Percentiles rank a stretch among this genome's conserved stretches.
These are phyloP conservation scores for Maniola jurtina DNA, from an alignment of 1,140 invertebrate species.

Conservation along the genomic window DNA sequence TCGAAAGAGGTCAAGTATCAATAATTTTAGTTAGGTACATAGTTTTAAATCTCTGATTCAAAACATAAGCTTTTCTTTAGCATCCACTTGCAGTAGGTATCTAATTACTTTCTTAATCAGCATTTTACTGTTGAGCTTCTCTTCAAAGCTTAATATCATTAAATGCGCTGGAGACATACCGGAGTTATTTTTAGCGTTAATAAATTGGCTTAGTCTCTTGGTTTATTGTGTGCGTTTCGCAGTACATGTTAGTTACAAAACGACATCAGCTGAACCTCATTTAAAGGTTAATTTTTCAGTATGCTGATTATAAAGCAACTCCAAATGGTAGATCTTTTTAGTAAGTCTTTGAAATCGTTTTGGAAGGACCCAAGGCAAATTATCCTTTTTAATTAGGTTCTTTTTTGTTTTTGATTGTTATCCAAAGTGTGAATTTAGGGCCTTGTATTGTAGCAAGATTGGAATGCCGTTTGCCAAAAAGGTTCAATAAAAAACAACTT, in stretches of 20 bases:
- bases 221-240: slow-evolving; percentile 69
- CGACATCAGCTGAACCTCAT: slow-evolving; percentile 21
- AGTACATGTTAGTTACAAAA: slow-evolving; percentile 45
- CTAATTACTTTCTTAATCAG: slow-evolving; percentile 23
- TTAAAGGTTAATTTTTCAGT: slow-evolving; percentile 10
- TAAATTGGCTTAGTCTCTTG: slow-evolving; percentile 75
- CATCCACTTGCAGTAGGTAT: not conserved
- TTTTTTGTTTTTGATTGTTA: slow-evolving; percentile 1
- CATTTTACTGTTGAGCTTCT: slow-evolving; percentile 62
- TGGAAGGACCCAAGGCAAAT: not conserved
- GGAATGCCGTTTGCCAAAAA: slow-evolving; percentile 61
- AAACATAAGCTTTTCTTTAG: not conserved
- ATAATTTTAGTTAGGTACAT: too few species aligned
- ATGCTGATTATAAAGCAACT: not conserved
- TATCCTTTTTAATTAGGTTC: not conserved
- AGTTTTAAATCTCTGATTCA: too few species aligned
- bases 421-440: slow-evolving; percentile 10
- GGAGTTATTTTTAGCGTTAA: slow-evolving; percentile 75
- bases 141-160: slow-evolving; percentile 71
- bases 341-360: not conserved
- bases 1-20: too few species aligned
- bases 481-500: slow-evolving; percentile 64
- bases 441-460: slow-evolving; percentile 2
- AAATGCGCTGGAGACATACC: slow-evolving; percentile 64
- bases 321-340: too few species aligned